Evolutionary conservation across 1,140 invertebrate genomes (phyloP).

Genomic region (Lucilia sericata): DNA sequence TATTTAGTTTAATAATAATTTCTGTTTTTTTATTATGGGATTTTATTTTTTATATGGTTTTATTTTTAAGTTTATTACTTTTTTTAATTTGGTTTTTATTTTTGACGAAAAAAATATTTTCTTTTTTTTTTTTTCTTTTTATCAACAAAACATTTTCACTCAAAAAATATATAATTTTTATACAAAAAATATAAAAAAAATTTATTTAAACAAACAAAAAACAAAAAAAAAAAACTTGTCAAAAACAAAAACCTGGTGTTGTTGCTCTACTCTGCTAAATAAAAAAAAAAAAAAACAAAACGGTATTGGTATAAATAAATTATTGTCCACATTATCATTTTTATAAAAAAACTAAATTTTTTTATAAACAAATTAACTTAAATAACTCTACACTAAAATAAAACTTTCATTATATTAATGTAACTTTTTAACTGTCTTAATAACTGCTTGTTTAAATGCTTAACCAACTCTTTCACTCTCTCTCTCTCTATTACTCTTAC

Average conservation of each 20-base stretch:
- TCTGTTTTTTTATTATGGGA: neutral
- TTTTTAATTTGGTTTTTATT: conserved; percentile 45
- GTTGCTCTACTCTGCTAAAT: conserved; percentile 45
- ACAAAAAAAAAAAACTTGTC: conserved; percentile 13
- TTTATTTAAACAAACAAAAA: conserved; percentile 36
- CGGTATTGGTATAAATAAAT: conserved; percentile 42
- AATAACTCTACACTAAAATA: no score
- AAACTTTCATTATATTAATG: neutral
- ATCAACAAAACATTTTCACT: conserved; percentile 39
- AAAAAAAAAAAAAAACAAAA: neutral
- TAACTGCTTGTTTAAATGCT: neutral
- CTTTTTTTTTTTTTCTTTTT: conserved; percentile 47
- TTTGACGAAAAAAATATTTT: conserved; percentile 47
- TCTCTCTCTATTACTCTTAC: neutral
- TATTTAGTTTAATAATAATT: no score
- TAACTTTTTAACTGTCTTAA: neutral
- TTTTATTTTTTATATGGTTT: neutral
- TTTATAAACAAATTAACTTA: no score
- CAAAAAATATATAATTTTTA: conserved; percentile 27
- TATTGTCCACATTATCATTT: neutral
- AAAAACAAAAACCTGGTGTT: conserved; percentile 48
- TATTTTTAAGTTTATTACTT: neutral
- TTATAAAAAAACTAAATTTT: neutral
- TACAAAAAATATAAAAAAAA: conserved; percentile 34
- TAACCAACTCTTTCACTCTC: neutral